Base-by-base conservation (phyloP, 2,113 vertebrate species). In the Notothenia rossii region DNA sequence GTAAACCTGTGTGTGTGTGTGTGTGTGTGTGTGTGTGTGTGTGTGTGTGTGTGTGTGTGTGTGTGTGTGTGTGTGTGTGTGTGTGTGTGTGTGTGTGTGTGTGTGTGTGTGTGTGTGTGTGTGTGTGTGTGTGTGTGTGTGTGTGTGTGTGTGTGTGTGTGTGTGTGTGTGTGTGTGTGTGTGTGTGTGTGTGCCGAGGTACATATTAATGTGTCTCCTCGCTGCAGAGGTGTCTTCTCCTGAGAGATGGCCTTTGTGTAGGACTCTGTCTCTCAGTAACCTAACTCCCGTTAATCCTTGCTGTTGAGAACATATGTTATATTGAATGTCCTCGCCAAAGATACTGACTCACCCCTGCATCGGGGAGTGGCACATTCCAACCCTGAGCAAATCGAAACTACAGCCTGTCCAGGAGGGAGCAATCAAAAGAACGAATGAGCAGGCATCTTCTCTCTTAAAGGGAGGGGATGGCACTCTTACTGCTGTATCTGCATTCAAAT, bases 301-400 rank as follows among this genome's bases (percentile, higher is more conserved):
- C 56, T 83, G 75, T 83, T 79, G 68, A 86, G 58, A 83, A 90
- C 83, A 86, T 7, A 40, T 83, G 60, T 83, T 85, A 79, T 71
- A 72, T 74, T 76, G 67, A 84, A 81, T 75, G 60, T 13, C 5
- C 5, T 48, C 71, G 62, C 49, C 53, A 69, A 48, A 68, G 66
- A 65, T 79, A 65, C 40, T 80, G 77, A 85, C 81, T 85, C 82
- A 88, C 66, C 84, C 62, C 48, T 77, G 45, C 58, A 68, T 50
- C 14, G 17, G 81, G 90, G 90, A 92, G 90, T 88, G 89, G 91
- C 85, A 75, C 91, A 92, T 94, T 93, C 89, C 89, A 88, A 64
- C 71, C 59, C 43, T 46, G 49, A 81, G 61, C 33, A 40, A 81
- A 81, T 60, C 29, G 59, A 84, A 90, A 82, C 68, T 76, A 60